Evolutionary conservation across 2,888 invertebrate species (phyloP).

Genomic region (Ennomos quercinarius): DNA sequence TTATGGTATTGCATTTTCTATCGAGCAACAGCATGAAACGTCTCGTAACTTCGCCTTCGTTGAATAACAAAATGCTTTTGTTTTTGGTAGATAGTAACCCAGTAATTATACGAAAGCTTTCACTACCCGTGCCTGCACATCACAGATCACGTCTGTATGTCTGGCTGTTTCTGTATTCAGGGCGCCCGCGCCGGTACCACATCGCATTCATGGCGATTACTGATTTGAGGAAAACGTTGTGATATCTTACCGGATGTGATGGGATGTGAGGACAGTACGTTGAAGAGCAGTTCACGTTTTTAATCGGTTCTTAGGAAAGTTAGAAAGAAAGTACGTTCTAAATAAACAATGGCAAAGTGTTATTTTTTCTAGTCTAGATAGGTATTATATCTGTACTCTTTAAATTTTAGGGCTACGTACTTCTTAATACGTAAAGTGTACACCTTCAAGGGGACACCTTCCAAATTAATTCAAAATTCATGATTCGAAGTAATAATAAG

Average conservation of each 20-base stretch:
- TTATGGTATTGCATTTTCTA: no score
- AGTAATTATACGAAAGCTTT: constrained; percentile 29
- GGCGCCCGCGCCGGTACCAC: neutral
- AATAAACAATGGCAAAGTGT: no score
- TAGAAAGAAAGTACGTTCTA: no score
- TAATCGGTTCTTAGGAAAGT: neutral
- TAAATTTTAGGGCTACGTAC: no score
- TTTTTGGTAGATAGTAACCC: constrained; percentile 17
- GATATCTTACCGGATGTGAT: constrained; percentile 26
- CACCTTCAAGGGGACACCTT: no score
- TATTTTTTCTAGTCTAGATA: no score
- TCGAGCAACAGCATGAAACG: no score
- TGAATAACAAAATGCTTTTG: constrained; percentile 10
- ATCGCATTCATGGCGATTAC: constrained; percentile 11
- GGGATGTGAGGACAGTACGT: neutral
- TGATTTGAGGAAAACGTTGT: constrained; percentile 19
- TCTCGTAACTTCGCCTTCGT: no score
- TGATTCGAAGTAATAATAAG: no score
- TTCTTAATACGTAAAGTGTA: no score
- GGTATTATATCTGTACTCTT: no score
- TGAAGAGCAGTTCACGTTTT: constrained; percentile 10
- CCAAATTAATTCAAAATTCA: no score
- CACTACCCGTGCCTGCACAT: constrained; percentile 25
- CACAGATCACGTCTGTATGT: constrained; percentile 14
- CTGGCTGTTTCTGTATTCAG: constrained; percentile 12